These are phyloP conservation scores for Nyleta sp. DNA, from an alignment of 2,888 invertebrate species.

Conservation along the genomic window DNA sequence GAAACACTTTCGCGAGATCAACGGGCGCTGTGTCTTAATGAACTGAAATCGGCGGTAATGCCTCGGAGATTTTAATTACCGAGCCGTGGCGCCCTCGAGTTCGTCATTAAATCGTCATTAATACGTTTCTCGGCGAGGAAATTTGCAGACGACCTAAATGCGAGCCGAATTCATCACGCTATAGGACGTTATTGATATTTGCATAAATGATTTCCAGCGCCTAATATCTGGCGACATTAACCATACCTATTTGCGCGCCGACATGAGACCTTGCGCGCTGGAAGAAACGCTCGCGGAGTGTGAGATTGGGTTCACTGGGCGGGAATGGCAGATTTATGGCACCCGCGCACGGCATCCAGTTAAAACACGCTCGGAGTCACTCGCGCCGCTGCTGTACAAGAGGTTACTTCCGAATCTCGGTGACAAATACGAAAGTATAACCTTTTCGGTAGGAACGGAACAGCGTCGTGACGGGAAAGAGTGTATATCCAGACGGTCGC, in stretches of 20 bases:
- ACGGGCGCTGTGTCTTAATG: constrained; percentile 39
- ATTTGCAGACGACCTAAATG: constrained; percentile 52
- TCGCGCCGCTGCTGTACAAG: constrained; percentile 54
- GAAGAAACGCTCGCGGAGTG: constrained; percentile 76
- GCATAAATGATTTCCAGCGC: constrained; percentile 75
- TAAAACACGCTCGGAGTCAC: constrained; percentile 74
- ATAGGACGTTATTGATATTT: constrained; percentile 64
- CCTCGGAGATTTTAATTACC: constrained; percentile 56
- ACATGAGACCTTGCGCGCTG: constrained; percentile 72
- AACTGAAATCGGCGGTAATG: constrained; percentile 45
- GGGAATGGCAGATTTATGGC: constrained; percentile 78
- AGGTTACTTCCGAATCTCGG: constrained; percentile 57
- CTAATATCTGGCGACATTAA: constrained; percentile 67
- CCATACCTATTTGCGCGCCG: constrained; percentile 56
- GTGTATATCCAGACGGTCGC: no score
- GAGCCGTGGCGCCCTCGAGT: constrained; percentile 33
- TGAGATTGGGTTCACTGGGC: constrained; percentile 74
- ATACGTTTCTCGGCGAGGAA: constrained; percentile 54
- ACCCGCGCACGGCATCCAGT: constrained; percentile 76
- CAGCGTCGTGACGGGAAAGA: constrained; percentile 18
- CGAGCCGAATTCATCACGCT: constrained; percentile 55
- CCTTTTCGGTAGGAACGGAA: constrained; percentile 16
- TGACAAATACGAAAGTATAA: constrained; percentile 50
- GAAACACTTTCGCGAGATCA: constrained; percentile 12
- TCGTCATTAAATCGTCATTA: constrained; percentile 68